Evolutionary conservation across 2,113 vertebrate genomes (phyloP).

Genomic region (Mungos mungo): DNA sequence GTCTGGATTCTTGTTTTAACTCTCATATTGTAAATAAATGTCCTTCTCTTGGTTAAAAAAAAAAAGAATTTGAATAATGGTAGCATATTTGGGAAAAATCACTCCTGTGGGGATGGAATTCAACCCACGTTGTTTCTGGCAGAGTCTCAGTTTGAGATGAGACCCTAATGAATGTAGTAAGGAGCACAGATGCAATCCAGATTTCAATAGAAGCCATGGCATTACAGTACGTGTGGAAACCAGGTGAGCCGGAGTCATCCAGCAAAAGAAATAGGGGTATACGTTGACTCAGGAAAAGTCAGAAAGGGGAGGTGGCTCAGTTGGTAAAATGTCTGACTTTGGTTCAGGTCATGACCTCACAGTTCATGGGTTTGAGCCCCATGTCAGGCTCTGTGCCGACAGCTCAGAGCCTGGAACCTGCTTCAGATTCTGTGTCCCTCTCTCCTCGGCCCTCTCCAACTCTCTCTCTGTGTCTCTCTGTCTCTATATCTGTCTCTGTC

Average conservation of each 20-base stretch:
- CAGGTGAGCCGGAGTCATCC: not conserved
- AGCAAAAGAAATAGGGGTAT: not conserved
- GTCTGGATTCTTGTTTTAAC: not conserved
- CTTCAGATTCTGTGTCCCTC: no score
- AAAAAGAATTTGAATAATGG: not conserved
- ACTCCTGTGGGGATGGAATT: not conserved
- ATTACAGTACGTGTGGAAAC: not conserved
- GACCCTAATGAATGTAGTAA: not conserved
- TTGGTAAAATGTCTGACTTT: no score
- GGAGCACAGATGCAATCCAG: not conserved
- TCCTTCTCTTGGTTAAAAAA: not conserved
- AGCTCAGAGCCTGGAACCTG: no score
- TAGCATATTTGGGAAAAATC: not conserved
- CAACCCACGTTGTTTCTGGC: not conserved
- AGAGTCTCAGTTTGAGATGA: not conserved
- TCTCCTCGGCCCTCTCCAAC: no score
- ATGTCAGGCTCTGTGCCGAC: no score
- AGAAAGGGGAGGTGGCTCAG: not conserved
- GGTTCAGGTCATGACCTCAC: no score
- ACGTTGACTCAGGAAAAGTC: not conserved
- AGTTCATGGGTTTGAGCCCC: no score
- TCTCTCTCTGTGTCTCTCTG: no score
- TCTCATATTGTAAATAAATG: not conserved
- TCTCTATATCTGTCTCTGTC: no score
- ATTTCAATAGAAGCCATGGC: not conserved